phyloP scores from a whole-genome alignment of 2,888 invertebrate species.

The Cybosia mesomella region DNA sequence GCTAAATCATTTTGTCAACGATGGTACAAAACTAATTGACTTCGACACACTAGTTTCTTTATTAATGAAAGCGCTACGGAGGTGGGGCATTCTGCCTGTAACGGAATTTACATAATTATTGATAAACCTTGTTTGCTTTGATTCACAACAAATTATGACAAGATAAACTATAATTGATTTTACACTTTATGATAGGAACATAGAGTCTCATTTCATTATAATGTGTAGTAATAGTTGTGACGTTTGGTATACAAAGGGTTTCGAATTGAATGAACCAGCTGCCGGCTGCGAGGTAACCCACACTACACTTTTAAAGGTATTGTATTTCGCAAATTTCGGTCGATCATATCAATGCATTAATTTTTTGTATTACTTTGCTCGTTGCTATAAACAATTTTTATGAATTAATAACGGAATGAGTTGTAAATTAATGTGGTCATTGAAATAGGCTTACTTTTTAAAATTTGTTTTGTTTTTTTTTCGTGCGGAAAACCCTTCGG shows the following conservation, averaged over 20 bases:
- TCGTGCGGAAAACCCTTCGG: too few relatives aligned
- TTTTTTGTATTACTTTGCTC: constrained; percentile 23
- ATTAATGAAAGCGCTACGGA: constrained; percentile 65
- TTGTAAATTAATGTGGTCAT: constrained; percentile 12
- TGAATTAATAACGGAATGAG: constrained; percentile 29
- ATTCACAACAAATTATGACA: constrained; percentile 17
- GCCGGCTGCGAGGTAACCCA: constrained; percentile 55
- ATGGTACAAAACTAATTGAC: constrained; percentile 55
- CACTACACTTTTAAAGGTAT: constrained; percentile 53
- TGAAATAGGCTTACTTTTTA: not conserved
- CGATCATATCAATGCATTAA: constrained; percentile 38
- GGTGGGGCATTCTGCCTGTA: constrained; percentile 63
- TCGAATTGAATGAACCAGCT: constrained; percentile 67
- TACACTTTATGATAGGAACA: not conserved
- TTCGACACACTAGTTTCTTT: constrained; percentile 60
- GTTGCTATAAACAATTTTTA: constrained; percentile 23
- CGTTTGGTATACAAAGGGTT: constrained; percentile 28
- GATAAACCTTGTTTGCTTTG: constrained; percentile 53
- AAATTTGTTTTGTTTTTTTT: too few relatives aligned
- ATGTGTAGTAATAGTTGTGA: constrained; percentile 17
- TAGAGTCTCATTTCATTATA: constrained; percentile 31
- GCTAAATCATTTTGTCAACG: constrained; percentile 44
- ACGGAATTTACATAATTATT: constrained; percentile 76
- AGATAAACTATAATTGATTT: constrained; percentile 9
- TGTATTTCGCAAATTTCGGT: constrained; percentile 54